These are phyloP conservation scores for Zapornia atra DNA, from an alignment of 2,113 vertebrate species.

Conservation along the genomic window DNA sequence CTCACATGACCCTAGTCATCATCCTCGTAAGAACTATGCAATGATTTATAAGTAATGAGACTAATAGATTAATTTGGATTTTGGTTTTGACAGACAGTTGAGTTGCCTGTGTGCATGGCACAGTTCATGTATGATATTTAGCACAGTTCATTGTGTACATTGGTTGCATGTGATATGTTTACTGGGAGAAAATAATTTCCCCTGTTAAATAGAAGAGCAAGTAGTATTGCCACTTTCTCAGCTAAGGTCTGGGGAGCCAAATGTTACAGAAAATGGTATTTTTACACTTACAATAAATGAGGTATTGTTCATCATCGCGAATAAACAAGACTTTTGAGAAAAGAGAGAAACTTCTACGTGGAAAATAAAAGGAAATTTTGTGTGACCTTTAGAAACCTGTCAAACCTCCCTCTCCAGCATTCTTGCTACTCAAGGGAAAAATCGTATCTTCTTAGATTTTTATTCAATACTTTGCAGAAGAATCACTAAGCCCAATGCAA, in stretches of 20 bases:
- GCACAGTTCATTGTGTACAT: not conserved
- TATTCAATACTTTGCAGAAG: too few species aligned
- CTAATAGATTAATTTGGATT: not conserved
- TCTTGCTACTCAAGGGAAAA: not conserved
- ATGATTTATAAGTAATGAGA: not conserved
- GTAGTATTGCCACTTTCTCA: not conserved
- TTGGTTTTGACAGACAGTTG: not conserved
- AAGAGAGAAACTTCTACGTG: not conserved
- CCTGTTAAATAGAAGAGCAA: not conserved
- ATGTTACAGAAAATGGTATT: not conserved
- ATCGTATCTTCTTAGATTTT: too few species aligned
- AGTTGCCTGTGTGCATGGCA: not conserved
- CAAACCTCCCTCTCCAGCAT: not conserved
- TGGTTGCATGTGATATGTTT: not conserved
- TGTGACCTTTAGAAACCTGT: not conserved
- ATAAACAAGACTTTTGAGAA: not conserved
- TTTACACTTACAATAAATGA: not conserved
- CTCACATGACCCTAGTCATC: rapidly evolving
- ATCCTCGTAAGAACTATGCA: not conserved
- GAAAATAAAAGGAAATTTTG: not conserved
- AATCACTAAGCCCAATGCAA: not conserved
- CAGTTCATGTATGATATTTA: not conserved
- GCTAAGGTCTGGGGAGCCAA: not conserved
- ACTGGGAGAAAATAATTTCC: not conserved
- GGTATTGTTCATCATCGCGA: not conserved